Evolutionary conservation across 2,113 vertebrate genomes (phyloP).

Genomic region (Pomatostomus ruficeps): DNA sequence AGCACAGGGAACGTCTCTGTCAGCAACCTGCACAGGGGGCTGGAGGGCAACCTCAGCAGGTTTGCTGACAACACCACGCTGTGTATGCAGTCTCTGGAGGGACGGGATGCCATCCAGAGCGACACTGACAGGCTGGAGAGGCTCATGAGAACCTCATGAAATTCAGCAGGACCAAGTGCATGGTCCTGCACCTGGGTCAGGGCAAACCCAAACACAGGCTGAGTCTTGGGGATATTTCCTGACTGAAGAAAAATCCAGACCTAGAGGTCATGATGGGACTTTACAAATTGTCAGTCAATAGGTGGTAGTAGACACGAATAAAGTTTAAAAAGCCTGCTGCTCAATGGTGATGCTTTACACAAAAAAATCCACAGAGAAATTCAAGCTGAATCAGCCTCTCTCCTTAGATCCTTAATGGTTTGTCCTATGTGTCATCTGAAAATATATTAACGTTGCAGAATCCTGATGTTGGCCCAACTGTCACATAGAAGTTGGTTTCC

Average conservation of each 20-base stretch:
- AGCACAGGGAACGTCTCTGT: rapidly evolving
- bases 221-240: background rate
- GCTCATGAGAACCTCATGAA: background rate
- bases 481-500: background rate
- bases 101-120: background rate
- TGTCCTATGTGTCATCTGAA: background rate
- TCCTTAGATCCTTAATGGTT: background rate
- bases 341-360: background rate
- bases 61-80: background rate
- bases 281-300: background rate
- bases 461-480: background rate
- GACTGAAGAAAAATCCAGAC: background rate
- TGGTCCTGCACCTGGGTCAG: background rate
- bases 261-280: background rate
- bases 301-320: background rate
- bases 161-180: background rate
- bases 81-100: background rate
- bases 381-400: background rate
- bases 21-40: background rate
- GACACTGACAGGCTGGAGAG: background rate
- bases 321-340: background rate
- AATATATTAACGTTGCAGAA: background rate
- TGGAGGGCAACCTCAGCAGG: background rate
- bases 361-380: background rate
- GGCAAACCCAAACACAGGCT: background rate